These are phyloP conservation scores for Crossocerus cetratus DNA, from an alignment of 2,888 invertebrate species.

Conservation along the genomic window DNA sequence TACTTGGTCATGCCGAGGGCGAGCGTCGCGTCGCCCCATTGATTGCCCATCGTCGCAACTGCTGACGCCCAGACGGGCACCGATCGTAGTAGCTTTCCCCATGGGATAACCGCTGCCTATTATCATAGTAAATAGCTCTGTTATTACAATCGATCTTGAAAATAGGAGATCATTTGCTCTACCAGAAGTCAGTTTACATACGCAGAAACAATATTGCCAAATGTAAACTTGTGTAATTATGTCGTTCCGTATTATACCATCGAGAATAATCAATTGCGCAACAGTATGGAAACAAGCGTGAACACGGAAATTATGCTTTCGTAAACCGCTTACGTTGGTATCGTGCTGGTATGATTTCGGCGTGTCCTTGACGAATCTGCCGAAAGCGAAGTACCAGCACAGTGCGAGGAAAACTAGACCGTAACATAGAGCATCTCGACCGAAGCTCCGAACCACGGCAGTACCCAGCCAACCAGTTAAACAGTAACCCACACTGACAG, in stretches of 20 bases:
- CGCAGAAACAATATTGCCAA: too few relatives aligned
- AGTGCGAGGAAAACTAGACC: constrained; percentile 77
- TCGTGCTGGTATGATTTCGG: constrained; percentile 76
- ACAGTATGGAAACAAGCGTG: not conserved
- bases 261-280: not conserved
- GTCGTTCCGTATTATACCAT: not conserved
- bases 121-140: constrained; percentile 4
- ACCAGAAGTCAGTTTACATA: too few relatives aligned
- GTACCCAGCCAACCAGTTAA: constrained; percentile 79
- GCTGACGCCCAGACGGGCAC: constrained; percentile 81
- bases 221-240: not conserved
- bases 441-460: constrained; percentile 78
- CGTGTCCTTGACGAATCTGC: constrained; percentile 79
- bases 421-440: constrained; percentile 79
- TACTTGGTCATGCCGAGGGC: constrained; percentile 81
- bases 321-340: constrained; percentile 68
- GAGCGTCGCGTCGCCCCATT: constrained; percentile 81
- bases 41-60: constrained; percentile 80
- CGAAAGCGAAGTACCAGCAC: constrained; percentile 80
- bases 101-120: constrained; percentile 77
- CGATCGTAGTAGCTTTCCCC: constrained; percentile 79
- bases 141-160: not conserved
- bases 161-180: not conserved
- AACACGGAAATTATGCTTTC: not conserved
- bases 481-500: constrained; percentile 80